A percentile compares a stretch with the other conserved stretches of the same genome.
These are phyloP conservation scores for Trichopoda pennipes DNA, from an alignment of 2,888 invertebrate genomes.

Conservation along the genomic window DNA sequence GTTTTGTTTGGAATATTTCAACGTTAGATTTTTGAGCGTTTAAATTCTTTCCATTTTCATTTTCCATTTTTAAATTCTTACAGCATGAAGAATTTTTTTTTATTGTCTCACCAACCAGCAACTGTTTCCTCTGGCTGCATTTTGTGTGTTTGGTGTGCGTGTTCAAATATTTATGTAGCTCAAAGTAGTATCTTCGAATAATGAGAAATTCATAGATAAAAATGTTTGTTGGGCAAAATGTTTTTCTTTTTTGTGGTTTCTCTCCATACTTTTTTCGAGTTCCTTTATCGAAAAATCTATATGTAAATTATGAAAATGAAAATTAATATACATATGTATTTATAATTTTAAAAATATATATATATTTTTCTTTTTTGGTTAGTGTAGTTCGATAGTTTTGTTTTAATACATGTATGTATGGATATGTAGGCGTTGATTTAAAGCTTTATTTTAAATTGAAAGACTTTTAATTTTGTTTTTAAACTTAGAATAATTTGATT, in stretches of 20 bases:
- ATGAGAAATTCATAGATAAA: constrained; percentile 33
- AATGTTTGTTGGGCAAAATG: background rate
- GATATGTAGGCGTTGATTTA: too few relatives aligned
- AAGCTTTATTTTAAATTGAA: too few relatives aligned
- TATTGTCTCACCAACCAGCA: constrained; percentile 12
- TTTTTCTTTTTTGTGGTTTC: constrained; percentile 12
- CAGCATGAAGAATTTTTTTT: constrained; percentile 8
- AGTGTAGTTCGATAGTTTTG: too few relatives aligned
- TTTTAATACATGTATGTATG: too few relatives aligned
- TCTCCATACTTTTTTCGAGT: constrained; percentile 38
- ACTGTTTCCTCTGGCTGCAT: constrained; percentile 16
- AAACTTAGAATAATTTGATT: too few relatives aligned
- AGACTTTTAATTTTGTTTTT: too few relatives aligned
- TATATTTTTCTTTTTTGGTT: too few relatives aligned
- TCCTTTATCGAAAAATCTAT: constrained; percentile 56
- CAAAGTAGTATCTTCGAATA: constrained; percentile 26
- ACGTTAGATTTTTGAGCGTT: constrained; percentile 10
- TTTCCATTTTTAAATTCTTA: constrained; percentile 17
- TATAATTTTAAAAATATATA: background rate
- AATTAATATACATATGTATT: constrained; percentile 8
- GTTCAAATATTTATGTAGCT: constrained; percentile 10
- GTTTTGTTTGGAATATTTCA: constrained; percentile 15
- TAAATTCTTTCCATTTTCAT: background rate
- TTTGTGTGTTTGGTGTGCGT: constrained; percentile 7
- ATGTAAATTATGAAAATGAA: constrained; percentile 44